Evolutionary conservation across 2,888 invertebrate genomes (phyloP), one percentile per base, ranked within the genome.

Genomic region (Netelia fuscicornis): DNA sequence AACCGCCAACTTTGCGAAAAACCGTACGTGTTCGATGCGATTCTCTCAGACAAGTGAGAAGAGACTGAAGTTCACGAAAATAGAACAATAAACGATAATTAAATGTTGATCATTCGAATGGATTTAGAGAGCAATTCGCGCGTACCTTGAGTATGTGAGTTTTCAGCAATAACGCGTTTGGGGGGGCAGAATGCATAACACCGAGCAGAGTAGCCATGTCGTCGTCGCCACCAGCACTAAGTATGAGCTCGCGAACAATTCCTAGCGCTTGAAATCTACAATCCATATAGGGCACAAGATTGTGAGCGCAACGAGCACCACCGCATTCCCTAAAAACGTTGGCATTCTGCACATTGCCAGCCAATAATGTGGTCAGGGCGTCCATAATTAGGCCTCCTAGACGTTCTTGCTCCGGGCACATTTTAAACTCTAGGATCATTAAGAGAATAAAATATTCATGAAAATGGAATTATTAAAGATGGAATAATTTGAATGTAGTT

Each of bases 1-100:
- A 99, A 13, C 99, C 99, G 90, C 99, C 99, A 37, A 98, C 98
- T 95, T 99, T 99, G 88, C 99, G 96, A 94, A 99, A 99, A 85
- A 99, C 98, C 6, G 99, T 98, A 87, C 99, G 96, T 0, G 98
- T 98, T 82, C 99, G 96, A 94, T 99, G 99, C 64, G 98, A 99
- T 93, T 99, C 99, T 87, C 98, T 96, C 78, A 99, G 95, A 89
- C 99, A 99, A 77, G 97, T 96, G 84, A 98, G 94, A 83, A 99
- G 94, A 71, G 98, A 95, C 95, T 96, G 91, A 23, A 93, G 91
- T 76, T 48, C 11, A 67, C 11, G 2, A 2, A 60, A 74, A 75
- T 13, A 42, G 77, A 86, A 62, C 58, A 56, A n/a, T 0, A 8
- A 44, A 11, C 54, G 65, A 60, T 62, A 58, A 11, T 58, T 17